These are phyloP conservation scores for Aselliscus stoliczkanus DNA, from an alignment of 2,797 vertebrate genomes.

Conservation along the genomic window DNA sequence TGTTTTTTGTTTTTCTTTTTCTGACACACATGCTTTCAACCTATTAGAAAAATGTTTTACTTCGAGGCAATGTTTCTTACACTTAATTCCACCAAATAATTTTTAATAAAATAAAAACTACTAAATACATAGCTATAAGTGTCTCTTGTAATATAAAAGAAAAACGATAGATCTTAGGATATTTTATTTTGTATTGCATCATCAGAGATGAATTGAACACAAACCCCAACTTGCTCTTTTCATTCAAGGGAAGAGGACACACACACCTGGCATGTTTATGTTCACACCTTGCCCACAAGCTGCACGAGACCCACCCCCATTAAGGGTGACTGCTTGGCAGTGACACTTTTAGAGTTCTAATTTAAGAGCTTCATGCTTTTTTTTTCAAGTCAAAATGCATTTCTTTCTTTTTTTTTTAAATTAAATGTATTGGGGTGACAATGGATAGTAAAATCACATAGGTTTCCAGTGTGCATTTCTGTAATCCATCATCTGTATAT, in stretches of 20 bases:
- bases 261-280: background rate
- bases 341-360: background rate
- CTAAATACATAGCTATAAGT: background rate
- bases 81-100: background rate
- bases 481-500: too few relatives aligned
- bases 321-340: background rate
- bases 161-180: background rate
- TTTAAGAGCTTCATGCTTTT: background rate
- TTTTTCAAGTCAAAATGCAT: too few relatives aligned
- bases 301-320: too few relatives aligned
- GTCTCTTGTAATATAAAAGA: background rate
- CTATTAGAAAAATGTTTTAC: background rate
- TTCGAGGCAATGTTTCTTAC: background rate
- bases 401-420: too few relatives aligned
- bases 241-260: background rate
- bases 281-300: background rate
- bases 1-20: too few relatives aligned
- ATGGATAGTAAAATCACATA: too few relatives aligned
- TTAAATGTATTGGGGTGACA: too few relatives aligned
- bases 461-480: too few relatives aligned
- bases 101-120: background rate
- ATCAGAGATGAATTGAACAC: background rate
- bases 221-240: background rate
- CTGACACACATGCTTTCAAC: background rate
- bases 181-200: background rate